Conservation (phyloP, 2,797 vertebrate genomes). For the Sitta carolinensis region DNA sequence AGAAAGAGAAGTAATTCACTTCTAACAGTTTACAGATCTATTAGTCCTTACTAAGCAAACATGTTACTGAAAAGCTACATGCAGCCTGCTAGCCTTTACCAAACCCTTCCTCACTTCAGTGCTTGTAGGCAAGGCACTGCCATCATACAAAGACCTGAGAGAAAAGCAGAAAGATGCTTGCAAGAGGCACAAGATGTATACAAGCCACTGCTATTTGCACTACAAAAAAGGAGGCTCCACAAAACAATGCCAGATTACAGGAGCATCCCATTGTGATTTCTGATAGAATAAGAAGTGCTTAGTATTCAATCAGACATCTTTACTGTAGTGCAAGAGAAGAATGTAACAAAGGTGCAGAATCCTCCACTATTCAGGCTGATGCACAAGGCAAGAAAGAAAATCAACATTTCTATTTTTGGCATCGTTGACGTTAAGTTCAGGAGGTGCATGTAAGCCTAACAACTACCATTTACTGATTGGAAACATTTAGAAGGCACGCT, state of each 20-base stretch:
- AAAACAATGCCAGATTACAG: neutral
- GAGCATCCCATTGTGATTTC: neutral
- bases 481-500: neutral
- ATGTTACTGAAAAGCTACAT: neutral
- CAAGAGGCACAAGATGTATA: neutral
- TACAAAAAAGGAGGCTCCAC: neutral
- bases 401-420: slow-evolving; percentile 47
- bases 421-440: neutral
- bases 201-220: neutral
- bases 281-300: neutral
- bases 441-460: neutral
- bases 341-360: neutral
- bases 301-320: neutral
- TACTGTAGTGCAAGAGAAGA: neutral
- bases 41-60: neutral
- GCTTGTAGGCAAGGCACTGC: neutral
- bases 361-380: neutral
- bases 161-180: neutral
- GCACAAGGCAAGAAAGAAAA: slow-evolving; percentile 30
- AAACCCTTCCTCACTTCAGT: neutral
- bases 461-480: neutral
- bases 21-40: neutral
- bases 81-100: neutral
- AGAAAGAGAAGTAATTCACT: neutral
- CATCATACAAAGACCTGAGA: neutral